A percentile compares a stretch with the other conserved stretches of the same genome.
Evolutionary conservation across 2,888 invertebrate species (phyloP).

Genomic region (Zonitis immaculata): DNA sequence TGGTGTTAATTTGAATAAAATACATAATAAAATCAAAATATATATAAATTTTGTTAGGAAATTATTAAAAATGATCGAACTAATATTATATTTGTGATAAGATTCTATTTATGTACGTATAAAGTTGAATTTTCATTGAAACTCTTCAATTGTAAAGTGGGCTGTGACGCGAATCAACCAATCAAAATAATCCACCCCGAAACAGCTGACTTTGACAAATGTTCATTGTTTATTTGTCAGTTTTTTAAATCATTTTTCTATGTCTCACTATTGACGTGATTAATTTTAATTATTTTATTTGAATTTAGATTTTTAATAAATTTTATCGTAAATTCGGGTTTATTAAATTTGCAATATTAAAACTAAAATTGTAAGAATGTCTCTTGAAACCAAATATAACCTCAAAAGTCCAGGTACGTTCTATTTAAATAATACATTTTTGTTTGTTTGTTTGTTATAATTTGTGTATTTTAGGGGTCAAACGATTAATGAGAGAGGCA

Average conservation of each 20-base stretch:
- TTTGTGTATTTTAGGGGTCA: slow-evolving; percentile 67
- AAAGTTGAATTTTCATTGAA: no score
- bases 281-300: neutral
- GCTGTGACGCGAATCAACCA: neutral
- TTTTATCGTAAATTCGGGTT: neutral
- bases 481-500: slow-evolving; percentile 90
- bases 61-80: no score
- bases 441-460: neutral
- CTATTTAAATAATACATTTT: neutral
- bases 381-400: slow-evolving; percentile 56
- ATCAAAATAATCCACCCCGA: neutral
- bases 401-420: slow-evolving; percentile 57
- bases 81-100: no score
- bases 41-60: neutral
- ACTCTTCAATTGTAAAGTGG: no score
- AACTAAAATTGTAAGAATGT: slow-evolving; percentile 37
- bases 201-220: slow-evolving; percentile 8
- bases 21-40: neutral
- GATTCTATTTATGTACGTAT: no score
- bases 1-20: no score
- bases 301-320: neutral
- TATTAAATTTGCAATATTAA: neutral
- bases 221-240: slow-evolving; percentile 3
- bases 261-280: slow-evolving; percentile 7
- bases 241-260: neutral